Conservation (phyloP, 2,888 invertebrate genomes). For the Parasteatoda lunata region DNA sequence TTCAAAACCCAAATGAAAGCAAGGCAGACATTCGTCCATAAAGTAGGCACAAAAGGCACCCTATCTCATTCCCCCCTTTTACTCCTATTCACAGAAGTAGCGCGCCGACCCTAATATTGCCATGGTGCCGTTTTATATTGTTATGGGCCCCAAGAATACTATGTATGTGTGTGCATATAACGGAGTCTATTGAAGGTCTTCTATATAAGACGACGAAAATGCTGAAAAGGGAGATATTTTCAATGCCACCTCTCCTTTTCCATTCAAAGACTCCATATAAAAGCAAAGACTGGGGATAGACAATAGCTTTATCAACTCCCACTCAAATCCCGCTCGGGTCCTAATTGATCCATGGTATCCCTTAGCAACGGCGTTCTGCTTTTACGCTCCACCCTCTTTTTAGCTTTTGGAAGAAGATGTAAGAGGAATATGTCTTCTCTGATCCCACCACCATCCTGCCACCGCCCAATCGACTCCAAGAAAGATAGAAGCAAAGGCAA, state of each 20-base stretch:
- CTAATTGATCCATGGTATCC: conserved; percentile 65
- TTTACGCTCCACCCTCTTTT: conserved; percentile 63
- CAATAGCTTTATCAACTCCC: conserved; percentile 66
- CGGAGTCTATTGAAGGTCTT: conserved; percentile 25
- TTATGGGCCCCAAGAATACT: conserved; percentile 46
- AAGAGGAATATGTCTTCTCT: conserved; percentile 1
- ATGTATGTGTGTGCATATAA: conserved; percentile 36
- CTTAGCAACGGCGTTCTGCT: conserved; percentile 60
- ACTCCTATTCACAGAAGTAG: conserved; percentile 35
- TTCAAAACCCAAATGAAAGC: conserved; percentile 64
- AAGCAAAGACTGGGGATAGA: conserved; percentile 49
- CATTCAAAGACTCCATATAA: conserved; percentile 44
- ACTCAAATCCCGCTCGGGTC: conserved; percentile 55
- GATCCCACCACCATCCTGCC: neutral
- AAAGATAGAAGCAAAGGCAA: conserved; percentile 1
- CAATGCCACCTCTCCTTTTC: conserved; percentile 43
- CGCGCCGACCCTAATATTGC: conserved; percentile 50
- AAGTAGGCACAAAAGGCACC: conserved; percentile 54
- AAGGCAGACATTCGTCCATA: conserved; percentile 60
- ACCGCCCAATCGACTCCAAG: conserved; percentile 17
- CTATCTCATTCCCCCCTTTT: conserved; percentile 48
- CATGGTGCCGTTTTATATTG: conserved; percentile 62
- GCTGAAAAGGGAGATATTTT: conserved; percentile 58
- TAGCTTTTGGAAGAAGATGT: conserved; percentile 44
- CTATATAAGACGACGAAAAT: conserved; percentile 51